Evolutionary conservation across 2,113 vertebrate genomes (phyloP).

Genomic region (Cynopterus brachyotis): DNA sequence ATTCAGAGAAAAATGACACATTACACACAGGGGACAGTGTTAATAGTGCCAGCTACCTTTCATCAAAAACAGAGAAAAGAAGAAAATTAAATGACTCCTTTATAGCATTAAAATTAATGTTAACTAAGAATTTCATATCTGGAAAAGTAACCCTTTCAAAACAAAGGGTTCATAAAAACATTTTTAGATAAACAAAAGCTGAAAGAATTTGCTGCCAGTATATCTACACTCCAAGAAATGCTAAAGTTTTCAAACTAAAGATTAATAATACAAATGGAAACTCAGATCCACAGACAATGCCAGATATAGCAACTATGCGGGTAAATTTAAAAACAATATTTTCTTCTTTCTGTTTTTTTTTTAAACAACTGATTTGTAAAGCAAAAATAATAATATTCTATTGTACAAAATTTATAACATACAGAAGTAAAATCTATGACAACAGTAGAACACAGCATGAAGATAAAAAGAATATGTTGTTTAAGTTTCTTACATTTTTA

Average conservation of each 20-base stretch:
- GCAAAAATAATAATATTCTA: neutral
- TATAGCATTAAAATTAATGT: neutral
- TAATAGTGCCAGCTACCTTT: neutral
- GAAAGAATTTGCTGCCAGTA: neutral
- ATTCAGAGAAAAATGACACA: neutral
- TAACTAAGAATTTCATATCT: neutral
- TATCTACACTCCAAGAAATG: neutral
- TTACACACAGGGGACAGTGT: neutral
- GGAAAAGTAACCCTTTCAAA: neutral
- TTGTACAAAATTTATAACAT: neutral
- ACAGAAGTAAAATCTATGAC: neutral
- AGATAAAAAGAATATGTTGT: neutral
- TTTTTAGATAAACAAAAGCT: neutral
- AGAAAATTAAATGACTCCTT: neutral
- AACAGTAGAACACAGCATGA: neutral
- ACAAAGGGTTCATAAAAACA: neutral
- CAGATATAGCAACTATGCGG: neutral
- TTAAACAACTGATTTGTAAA: neutral
- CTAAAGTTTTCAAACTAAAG: neutral
- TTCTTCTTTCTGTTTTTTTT: neutral
- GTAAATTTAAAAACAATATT: neutral
- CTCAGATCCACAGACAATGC: neutral
- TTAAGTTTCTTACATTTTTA: neutral
- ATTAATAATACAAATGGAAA: neutral
- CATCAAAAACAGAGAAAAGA: neutral